phyloP scores from a whole-genome alignment of 2,888 invertebrate species.

The Phyllotreta cruciferae region DNA sequence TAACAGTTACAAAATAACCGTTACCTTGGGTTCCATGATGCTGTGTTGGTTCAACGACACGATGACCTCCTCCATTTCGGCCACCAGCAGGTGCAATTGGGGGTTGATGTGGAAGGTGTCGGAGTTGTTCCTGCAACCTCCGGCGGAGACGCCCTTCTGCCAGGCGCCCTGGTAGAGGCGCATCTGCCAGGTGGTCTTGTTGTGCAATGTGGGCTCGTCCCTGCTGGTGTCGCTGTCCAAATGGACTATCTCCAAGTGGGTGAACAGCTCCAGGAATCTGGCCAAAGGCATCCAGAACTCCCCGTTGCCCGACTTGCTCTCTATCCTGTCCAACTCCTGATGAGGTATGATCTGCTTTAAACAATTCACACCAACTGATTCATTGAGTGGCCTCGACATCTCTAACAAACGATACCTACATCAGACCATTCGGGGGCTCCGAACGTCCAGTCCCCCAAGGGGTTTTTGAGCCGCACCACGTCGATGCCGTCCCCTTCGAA shows the following conservation, averaged over 20 bases:
- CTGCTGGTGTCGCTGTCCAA: slow-evolving; percentile 86
- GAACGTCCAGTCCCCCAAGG: slow-evolving; percentile 62
- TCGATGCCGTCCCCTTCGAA: slow-evolving; percentile 75
- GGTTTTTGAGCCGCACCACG: slow-evolving; percentile 74
- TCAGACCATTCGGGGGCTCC: slow-evolving; percentile 53
- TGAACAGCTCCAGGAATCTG: slow-evolving; percentile 83
- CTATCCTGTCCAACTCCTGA: slow-evolving; percentile 75
- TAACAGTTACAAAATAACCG: no score
- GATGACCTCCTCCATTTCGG: slow-evolving; percentile 82
- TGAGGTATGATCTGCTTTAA: slow-evolving; percentile 55
- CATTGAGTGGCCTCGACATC: no score
- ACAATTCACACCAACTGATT: neutral
- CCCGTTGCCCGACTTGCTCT: slow-evolving; percentile 56
- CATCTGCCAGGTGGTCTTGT: slow-evolving; percentile 87
- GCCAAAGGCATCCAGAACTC: slow-evolving; percentile 77
- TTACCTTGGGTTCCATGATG: slow-evolving; percentile 88
- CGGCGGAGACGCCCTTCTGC: slow-evolving; percentile 81
- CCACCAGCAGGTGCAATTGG: slow-evolving; percentile 80
- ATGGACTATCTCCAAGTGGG: slow-evolving; percentile 76
- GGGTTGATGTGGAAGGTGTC: slow-evolving; percentile 94
- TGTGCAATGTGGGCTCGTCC: slow-evolving; percentile 80
- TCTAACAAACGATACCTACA: slow-evolving; percentile 1
- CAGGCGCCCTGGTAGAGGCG: slow-evolving; percentile 85
- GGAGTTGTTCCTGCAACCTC: slow-evolving; percentile 86
- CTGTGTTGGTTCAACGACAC: slow-evolving; percentile 89